A percentile compares a stretch with the other conserved stretches of the same genome.
phyloP scores from a whole-genome alignment of 2,113 vertebrate genomes.

The Atherinomorus stipes region DNA sequence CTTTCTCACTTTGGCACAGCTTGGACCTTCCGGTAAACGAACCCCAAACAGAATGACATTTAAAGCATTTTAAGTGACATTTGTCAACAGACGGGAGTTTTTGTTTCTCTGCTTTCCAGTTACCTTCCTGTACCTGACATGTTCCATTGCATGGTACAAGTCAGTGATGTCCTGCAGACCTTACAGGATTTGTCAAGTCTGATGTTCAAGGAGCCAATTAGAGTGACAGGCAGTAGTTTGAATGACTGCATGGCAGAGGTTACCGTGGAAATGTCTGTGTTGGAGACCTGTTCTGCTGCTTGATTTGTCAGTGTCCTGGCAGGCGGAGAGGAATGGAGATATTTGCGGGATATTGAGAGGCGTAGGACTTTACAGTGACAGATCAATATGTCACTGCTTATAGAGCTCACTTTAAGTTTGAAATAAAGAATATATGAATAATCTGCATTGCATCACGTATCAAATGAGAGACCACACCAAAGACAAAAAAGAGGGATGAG shows the following conservation, averaged over 20 bases:
- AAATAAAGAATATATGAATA: slow-evolving; percentile 19
- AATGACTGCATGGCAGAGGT: slow-evolving; percentile 62
- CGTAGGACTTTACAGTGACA: slow-evolving; percentile 38
- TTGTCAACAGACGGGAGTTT: slow-evolving; percentile 9
- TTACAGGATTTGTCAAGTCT: slow-evolving; percentile 60
- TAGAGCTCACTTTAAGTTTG: slow-evolving; percentile 21
- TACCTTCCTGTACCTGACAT: slow-evolving; percentile 20
- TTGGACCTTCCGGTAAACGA: slow-evolving; percentile 17
- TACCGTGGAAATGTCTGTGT: slow-evolving; percentile 52
- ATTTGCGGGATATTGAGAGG: slow-evolving; percentile 33
- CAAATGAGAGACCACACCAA: slow-evolving; percentile 1
- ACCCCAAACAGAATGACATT: slow-evolving; percentile 9
- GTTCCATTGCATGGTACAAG: slow-evolving; percentile 10
- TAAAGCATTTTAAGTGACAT: background rate
- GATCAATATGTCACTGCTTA: slow-evolving; percentile 36
- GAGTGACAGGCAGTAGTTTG: slow-evolving; percentile 59
- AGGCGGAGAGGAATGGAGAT: slow-evolving; percentile 45
- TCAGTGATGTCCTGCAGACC: slow-evolving; percentile 34
- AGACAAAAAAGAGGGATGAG: slow-evolving; percentile 14
- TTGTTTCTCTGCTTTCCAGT: background rate
- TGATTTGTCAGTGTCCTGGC: slow-evolving; percentile 58
- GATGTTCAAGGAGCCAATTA: slow-evolving; percentile 77
- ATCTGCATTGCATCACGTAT: slow-evolving; percentile 28
- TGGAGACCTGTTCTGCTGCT: slow-evolving; percentile 31
- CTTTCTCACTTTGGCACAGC: slow-evolving; percentile 13